Percentiles rank a stretch among this genome's conserved stretches.
Conservation (phyloP, 2,797 vertebrate genomes). For the Chaenodraco wilsoni region DNA sequence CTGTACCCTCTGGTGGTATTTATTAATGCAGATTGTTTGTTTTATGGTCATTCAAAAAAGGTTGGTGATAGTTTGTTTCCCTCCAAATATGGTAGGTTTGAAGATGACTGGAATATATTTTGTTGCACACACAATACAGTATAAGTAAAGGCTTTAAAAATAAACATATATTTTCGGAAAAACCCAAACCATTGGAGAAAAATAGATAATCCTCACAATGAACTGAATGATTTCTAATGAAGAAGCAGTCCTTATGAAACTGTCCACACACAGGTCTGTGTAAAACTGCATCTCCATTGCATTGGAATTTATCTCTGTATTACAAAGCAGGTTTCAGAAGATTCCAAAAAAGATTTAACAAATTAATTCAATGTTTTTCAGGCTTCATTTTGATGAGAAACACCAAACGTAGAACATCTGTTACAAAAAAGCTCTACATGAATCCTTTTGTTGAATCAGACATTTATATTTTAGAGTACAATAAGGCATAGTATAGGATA, state of each 20-base stretch:
- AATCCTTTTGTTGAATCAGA: not conserved
- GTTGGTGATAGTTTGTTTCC: no score
- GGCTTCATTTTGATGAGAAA: constrained; percentile 5
- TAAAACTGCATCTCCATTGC: not conserved
- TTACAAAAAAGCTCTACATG: constrained; percentile 2
- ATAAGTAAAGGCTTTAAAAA: no score
- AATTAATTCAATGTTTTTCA: not conserved
- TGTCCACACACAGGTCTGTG: not conserved
- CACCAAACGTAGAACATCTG: not conserved
- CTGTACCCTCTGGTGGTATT: not conserved
- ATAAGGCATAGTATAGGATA: not conserved
- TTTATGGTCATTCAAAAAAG: no score
- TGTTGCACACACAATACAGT: not conserved
- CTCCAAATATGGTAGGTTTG: not conserved
- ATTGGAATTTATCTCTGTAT: not conserved
- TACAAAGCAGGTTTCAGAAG: not conserved
- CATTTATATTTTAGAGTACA: not conserved
- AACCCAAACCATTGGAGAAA: no score
- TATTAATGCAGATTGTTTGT: not conserved
- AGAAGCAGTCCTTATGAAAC: not conserved
- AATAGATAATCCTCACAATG: not conserved
- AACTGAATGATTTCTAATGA: not conserved
- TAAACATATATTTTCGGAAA: no score
- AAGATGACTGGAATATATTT: not conserved
- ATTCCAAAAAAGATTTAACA: not conserved